These are phyloP conservation scores for Junonia oenone DNA, from an alignment of 2,888 invertebrate species.

Conservation along the genomic window DNA sequence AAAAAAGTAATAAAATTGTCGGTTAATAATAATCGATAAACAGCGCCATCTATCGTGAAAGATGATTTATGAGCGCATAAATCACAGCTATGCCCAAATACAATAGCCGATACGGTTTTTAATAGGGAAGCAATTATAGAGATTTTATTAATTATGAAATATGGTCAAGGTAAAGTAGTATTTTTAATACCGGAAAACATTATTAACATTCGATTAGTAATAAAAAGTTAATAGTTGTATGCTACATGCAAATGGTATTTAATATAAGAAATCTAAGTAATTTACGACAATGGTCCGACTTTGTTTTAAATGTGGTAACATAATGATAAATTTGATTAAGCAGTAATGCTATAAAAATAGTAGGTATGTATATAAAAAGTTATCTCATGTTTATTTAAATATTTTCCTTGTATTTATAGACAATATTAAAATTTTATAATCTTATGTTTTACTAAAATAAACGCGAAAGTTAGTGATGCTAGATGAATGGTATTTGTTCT, in stretches of 20 bases:
- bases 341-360: neutral
- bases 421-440: too few species aligned
- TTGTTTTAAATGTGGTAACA: neutral
- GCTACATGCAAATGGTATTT: neutral
- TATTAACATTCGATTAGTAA: conserved; percentile 17
- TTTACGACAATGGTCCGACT: neutral
- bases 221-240: conserved; percentile 1
- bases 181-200: conserved; percentile 19
- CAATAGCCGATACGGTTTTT: conserved; percentile 6
- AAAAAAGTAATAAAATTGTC: neutral
- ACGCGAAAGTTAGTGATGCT: too few species aligned
- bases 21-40: neutral
- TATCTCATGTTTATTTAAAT: too few species aligned
- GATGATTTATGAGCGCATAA: neutral
- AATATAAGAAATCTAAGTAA: neutral
- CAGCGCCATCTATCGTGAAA: neutral
- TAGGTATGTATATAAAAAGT: too few species aligned
- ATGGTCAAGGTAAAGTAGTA: conserved; percentile 19
- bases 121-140: conserved; percentile 2
- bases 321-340: neutral
- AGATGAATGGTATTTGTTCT: too few species aligned
- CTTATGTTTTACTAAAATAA: too few species aligned
- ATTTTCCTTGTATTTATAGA: too few species aligned
- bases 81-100: neutral
- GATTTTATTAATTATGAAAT: conserved; percentile 1